A percentile compares a stretch with the other conserved stretches of the same genome.
phyloP scores from a whole-genome alignment of 2,888 invertebrate genomes.

The Cosmia trapezina region DNA sequence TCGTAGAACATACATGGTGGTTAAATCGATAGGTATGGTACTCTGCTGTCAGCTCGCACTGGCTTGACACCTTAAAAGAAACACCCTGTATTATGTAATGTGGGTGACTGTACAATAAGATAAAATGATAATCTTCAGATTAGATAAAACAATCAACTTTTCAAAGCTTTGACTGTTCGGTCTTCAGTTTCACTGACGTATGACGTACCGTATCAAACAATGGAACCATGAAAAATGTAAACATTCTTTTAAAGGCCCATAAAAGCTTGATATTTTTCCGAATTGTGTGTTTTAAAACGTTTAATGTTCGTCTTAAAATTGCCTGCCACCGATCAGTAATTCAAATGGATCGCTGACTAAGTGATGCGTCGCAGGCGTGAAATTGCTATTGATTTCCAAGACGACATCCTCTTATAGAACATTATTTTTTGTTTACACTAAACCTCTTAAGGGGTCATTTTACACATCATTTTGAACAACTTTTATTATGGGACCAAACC shows the following conservation, averaged over 20 bases:
- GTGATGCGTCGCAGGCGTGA: not conserved
- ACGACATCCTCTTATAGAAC: not conserved
- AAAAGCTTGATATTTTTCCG: constrained; percentile 63
- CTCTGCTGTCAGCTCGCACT: no score
- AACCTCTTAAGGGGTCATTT: no score
- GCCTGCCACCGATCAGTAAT: constrained; percentile 19
- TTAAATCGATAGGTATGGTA: no score
- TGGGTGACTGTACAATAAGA: not conserved
- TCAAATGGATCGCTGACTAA: constrained; percentile 19
- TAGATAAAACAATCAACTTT: not conserved
- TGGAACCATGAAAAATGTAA: constrained; percentile 18
- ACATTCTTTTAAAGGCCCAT: constrained; percentile 63
- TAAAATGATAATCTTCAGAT: not conserved
- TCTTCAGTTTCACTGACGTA: no score
- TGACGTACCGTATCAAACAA: constrained; percentile 18
- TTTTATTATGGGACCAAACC: no score
- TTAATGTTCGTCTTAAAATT: constrained; percentile 42
- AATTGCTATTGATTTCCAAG: constrained; percentile 27
- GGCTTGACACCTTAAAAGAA: no score
- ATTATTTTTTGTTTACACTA: no score
- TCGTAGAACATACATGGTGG: no score
- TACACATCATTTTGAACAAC: no score
- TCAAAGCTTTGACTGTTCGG: not conserved
- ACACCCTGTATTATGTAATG: not conserved
- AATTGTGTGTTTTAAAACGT: constrained; percentile 60